These are phyloP conservation scores for Drosophila anomalata DNA, from an alignment of 2,888 invertebrate species.

Conservation along the genomic window DNA sequence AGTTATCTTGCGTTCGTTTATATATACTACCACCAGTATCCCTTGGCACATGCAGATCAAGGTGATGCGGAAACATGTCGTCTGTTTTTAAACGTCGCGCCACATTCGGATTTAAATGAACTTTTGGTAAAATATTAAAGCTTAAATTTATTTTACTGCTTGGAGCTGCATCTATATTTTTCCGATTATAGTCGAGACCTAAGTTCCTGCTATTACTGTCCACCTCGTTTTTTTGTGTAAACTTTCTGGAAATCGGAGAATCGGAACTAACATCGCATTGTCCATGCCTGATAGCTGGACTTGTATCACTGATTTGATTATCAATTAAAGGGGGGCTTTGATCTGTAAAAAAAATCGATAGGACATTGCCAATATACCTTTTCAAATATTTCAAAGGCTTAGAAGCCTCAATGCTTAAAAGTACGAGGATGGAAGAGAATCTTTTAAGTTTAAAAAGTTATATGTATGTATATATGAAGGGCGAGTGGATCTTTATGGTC, in stretches of 20 bases:
- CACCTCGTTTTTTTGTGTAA: conserved; percentile 15
- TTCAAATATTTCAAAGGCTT: neutral
- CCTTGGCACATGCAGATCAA: conserved; percentile 30
- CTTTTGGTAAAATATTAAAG: conserved; percentile 81
- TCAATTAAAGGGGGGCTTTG: conserved; percentile 16
- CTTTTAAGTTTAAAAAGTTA: no score
- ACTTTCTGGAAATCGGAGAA: conserved; percentile 83
- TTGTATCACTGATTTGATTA: conserved; percentile 44
- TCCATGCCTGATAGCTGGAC: conserved; percentile 44
- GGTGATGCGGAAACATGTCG: conserved; percentile 35
- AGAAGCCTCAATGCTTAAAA: no score
- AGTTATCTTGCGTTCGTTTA: conserved; percentile 25
- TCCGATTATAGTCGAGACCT: neutral
- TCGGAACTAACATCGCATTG: conserved; percentile 85
- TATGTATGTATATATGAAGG: no score
- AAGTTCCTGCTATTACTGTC: conserved; percentile 11
- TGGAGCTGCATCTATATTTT: neutral
- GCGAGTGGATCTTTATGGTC: no score
- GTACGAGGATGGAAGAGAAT: no score
- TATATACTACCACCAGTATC: conserved; percentile 18
- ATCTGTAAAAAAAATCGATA: conserved; percentile 16
- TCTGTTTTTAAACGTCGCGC: conserved; percentile 28
- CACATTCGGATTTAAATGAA: conserved; percentile 69
- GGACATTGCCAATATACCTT: neutral
- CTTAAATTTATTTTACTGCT: conserved; percentile 52